Evolutionary conservation across 2,113 vertebrate genomes (phyloP).

Genomic region (Platycercus adscitus): DNA sequence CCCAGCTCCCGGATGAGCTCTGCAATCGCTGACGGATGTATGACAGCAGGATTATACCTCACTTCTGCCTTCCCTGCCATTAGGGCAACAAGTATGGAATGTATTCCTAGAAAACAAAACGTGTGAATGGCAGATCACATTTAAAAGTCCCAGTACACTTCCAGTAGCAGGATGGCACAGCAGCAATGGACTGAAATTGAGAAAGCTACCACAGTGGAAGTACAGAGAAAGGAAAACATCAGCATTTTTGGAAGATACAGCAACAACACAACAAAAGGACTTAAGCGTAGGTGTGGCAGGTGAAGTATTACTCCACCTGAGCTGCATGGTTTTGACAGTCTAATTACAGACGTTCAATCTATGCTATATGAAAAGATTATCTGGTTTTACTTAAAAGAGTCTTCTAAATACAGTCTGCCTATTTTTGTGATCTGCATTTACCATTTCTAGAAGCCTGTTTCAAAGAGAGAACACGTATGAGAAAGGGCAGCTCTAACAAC

Average conservation of each 20-base stretch:
- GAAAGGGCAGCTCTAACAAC: background rate
- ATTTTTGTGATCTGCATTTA: background rate
- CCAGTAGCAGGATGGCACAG: accelerated
- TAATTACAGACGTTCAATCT: background rate
- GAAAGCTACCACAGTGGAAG: accelerated
- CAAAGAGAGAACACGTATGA: background rate
- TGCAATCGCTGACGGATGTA: conserved; percentile 83
- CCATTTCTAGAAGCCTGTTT: background rate
- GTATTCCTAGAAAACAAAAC: conserved; percentile 79
- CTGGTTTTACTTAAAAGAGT: background rate
- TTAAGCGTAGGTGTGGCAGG: background rate
- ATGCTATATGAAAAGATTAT: background rate
- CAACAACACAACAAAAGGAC: background rate
- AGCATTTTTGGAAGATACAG: background rate
- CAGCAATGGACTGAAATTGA: accelerated
- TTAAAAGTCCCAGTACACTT: background rate
- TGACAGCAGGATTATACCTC: conserved; percentile 86
- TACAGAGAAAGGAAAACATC: accelerated
- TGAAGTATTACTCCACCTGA: background rate
- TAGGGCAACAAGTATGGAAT: conserved; percentile 91
- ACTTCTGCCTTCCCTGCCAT: conserved; percentile 99
- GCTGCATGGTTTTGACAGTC: background rate
- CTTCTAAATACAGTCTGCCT: background rate
- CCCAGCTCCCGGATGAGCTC: conserved; percentile 92
- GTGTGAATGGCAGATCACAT: background rate